Conservation (phyloP, 1,140 invertebrate species). For the Eubasilissa regina region DNA sequence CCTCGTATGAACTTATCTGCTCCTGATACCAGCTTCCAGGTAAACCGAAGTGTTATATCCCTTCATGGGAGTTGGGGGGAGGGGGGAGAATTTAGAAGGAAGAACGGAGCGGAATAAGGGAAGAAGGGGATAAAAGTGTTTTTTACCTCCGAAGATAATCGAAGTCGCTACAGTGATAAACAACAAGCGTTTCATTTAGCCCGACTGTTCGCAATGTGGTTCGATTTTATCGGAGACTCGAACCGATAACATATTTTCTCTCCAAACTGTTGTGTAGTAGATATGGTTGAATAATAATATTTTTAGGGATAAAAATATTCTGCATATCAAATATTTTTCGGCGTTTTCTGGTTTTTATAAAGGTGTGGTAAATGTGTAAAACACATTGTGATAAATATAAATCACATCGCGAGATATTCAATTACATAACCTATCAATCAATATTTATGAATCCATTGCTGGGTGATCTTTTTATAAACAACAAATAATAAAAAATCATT, state of each 20-base stretch:
- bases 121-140: conserved; percentile 26
- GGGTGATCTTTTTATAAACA: no score
- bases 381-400: no score
- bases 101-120: conserved; percentile 31
- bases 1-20: conserved; percentile 39
- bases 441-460: no score
- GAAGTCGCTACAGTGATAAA: conserved; percentile 50
- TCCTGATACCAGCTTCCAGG: conserved; percentile 35
- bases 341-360: no score
- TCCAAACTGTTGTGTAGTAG: not conserved
- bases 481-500: no score
- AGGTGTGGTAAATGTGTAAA: no score
- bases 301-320: no score
- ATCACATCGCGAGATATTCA: no score
- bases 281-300: no score
- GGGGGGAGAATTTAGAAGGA: conserved; percentile 28
- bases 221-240: conserved; percentile 24
- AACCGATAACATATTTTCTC: not conserved
- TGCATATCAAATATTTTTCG: no score
- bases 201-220: not conserved
- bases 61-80: not conserved
- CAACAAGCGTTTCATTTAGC: conserved; percentile 49
- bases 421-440: no score
- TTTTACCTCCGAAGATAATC: conserved; percentile 51
- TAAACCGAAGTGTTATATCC: conserved; percentile 44